phyloP scores from a whole-genome alignment of 2,888 invertebrate species.

The Zelleria hepariella region DNA sequence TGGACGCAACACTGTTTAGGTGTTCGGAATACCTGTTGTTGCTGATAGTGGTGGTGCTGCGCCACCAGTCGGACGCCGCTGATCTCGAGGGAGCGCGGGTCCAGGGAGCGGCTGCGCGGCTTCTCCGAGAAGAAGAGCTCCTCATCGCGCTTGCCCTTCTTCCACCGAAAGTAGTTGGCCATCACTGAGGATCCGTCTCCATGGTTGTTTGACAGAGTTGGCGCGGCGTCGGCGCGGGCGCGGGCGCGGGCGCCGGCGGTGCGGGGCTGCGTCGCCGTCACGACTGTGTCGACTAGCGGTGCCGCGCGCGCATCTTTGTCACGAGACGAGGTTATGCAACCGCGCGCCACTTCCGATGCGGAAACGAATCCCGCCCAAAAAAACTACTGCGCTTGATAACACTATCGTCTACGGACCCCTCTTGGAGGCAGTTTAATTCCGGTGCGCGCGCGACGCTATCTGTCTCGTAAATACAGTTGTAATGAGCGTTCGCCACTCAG shows the following conservation, averaged over 20 bases:
- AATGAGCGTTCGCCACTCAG: neutral
- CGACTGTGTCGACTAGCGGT: neutral
- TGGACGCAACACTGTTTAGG: no score
- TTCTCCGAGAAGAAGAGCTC: conserved; percentile 71
- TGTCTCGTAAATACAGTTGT: neutral
- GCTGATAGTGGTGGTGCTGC: conserved; percentile 47
- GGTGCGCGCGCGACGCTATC: neutral
- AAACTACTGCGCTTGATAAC: no score
- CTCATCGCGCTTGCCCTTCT: conserved; percentile 74
- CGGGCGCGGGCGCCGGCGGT: neutral
- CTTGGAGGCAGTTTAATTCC: no score
- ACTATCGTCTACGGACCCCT: no score
- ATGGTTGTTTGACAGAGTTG: neutral
- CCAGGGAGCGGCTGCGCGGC: conserved; percentile 81
- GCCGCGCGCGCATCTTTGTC: conserved; percentile 42
- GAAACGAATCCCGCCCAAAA: conserved; percentile 19
- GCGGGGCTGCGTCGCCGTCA: neutral
- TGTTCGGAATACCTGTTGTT: neutral
- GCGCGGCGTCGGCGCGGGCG: neutral
- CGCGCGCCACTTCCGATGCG: conserved; percentile 22
- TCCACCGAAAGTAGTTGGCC: conserved; percentile 81
- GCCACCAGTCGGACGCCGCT: conserved; percentile 76
- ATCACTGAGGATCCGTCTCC: conserved; percentile 36
- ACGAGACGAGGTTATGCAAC: conserved; percentile 62
- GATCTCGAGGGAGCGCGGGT: conserved; percentile 78